A percentile compares a stretch with the other conserved stretches of the same genome.
Conservation (phyloP, 2,113 vertebrate genomes). For the Hydrolagus affinis region DNA sequence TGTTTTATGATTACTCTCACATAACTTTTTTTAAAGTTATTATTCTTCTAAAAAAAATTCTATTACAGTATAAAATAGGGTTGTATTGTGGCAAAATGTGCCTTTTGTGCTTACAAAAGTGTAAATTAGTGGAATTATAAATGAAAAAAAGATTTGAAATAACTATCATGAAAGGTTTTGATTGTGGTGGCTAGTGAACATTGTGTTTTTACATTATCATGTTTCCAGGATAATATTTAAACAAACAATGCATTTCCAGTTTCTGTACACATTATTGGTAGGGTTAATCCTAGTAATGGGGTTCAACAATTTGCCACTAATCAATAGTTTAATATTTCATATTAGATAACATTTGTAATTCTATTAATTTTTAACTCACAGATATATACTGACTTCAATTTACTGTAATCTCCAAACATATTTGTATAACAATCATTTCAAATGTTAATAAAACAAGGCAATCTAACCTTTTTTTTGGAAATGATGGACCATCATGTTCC, state of each 20-base stretch:
- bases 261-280: not conserved
- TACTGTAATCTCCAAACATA: constrained; percentile 19
- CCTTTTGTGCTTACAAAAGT: no score
- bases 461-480: constrained; percentile 22
- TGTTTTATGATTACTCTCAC: no score
- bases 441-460: not conserved
- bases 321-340: constrained; percentile 19
- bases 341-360: constrained; percentile 25
- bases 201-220: not conserved
- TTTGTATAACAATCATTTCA: not conserved
- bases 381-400: constrained; percentile 14
- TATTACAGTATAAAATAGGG: no score
- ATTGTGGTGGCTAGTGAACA: not conserved
- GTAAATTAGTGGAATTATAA: not conserved
- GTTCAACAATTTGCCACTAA: constrained; percentile 5
- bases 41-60: no score
- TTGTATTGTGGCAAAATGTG: not conserved
- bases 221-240: not conserved
- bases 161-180: not conserved
- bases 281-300: not conserved
- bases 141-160: no score
- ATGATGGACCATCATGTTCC: not conserved
- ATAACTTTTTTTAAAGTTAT: no score
- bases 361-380: constrained; percentile 30
- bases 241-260: not conserved